Base-by-base conservation (phyloP, 2,888 invertebrate genomes). In the Orthonevra nobilis region DNA sequence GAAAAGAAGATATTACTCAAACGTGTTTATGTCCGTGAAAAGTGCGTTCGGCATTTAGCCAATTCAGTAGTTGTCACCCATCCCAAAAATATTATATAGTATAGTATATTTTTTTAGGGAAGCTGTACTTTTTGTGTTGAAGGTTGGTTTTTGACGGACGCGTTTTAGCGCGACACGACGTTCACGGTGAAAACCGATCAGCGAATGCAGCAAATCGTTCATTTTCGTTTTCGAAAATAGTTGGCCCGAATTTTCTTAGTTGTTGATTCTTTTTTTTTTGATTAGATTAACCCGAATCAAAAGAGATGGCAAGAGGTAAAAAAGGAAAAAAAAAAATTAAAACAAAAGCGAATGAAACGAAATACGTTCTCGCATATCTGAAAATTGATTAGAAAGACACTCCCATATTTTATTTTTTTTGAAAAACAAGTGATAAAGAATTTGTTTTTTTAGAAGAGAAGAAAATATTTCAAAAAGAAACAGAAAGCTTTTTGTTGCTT, bases 161-260 rank as follows among this genome's bases (percentile, higher is more conserved):
- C 12, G 48, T 46, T 56, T 36, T 42, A n/a, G 3, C 4, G n/a
- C 44, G 36, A 30, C 56, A 61, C 50, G 77, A 64, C 64, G 54
- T 42, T 54, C 46, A 56, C 72, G 26, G 34, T 40, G 58, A 46
- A 56, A 52, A 66, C 60, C 64, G 46, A 54, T 36, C 26, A 2
- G 12, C 32, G 64, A 77, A 72, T 77, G 77, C 50, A 61, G 28
- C 46, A n/a, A n/a, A n/a, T n/a, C n/a, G n/a, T n/a, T n/a, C n/a
- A n/a, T 50, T 42, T 32, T 64, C 14, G 15, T 38, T 72, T 72
- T 60, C 60, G 40, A 19, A 72, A 77, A 66, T 66, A 77, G 48
- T 28, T 60, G 17, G 46, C 34, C 30, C 54, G 10, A 70, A 77
- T 17, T 17, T 38, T 63, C 46, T 23, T 30, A 14, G 34, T 44